Evolutionary conservation across 1,140 invertebrate species (phyloP), one percentile per base, ranked within the genome.

Genomic region (Drosophila pseudoananassae): DNA sequence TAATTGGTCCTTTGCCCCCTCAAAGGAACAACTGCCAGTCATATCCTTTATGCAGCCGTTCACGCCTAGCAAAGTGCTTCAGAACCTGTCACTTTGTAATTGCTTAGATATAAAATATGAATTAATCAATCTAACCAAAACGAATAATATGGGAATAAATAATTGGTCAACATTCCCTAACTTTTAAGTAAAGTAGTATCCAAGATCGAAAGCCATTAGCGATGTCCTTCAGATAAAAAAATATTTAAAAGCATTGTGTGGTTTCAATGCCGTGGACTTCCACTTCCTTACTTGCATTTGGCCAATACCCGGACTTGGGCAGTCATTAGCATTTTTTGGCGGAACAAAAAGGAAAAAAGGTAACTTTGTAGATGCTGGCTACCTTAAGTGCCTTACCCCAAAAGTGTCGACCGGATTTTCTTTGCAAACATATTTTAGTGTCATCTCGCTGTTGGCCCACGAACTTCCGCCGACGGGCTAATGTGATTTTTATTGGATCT

Each of bases 401-500:
- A 82, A 82, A 70, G 78, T 81, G 78, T 82, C 53, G 64, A 50
- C 51, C 40, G 57, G 70, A 74, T 76, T 78, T 71, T 33, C 33
- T 29, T 47, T 25, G 8, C 38, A 23, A n/a, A 46, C 15, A 40
- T 17, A 43, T 56, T 68, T 77, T 51, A 65, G 69, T 78, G 57
- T 60, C 69, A 53, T 43, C 52, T 74, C 51, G 51, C 72, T 66
- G 58, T 73, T 79, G 77, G 74, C 51, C 63, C 57, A 64, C 79
- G 61, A 78, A 53, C 76, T 79, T 84, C 76, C 72, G 59, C 81
- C 73, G 77, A 59, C 29, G 60, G 81, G 59, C 76, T 84, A 84
- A 84, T 84, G 81, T 77, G 81, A 77, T 79, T 84, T 84, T 84
- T 84, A 84, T 84, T 84, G 81, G 81, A 80, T 80, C 80, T 85